Evolutionary conservation across 1,140 invertebrate species (phyloP), one percentile per base, ranked within the genome.

Genomic region (Lerema accius): DNA sequence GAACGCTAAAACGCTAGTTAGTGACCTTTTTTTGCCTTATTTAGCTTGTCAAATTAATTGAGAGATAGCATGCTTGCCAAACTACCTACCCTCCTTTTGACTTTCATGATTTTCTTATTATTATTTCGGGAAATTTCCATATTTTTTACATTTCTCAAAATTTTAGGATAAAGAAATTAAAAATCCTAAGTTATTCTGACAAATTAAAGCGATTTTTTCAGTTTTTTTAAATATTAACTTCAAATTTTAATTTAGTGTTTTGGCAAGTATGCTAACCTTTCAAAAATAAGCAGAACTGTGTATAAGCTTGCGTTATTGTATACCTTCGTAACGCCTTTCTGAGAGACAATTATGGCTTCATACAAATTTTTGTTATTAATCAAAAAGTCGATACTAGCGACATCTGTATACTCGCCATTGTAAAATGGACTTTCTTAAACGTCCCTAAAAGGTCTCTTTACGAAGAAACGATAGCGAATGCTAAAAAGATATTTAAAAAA

Each of bases 401-500:
- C 42, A 45, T 45, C 15, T 46, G 6, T 9, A 6, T 13, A 43
- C n/a, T 23, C 19, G 19, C 2, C 19, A 2, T 23, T 23, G 19
- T 5, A 23, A 23, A 23, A 23, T 2, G 5, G 19, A 5, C 19
- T 23, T 23, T 3, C 19, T 23, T 23, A 39, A 13, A 13, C 11
- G 4, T 11, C 3, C 10, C 40, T 23, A 11, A 23, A 11, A 11
- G 23, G 17, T 11, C 6, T 17, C 17, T 11, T 55, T 42, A 28
- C 51, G 39, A 55, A 55, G 37, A n/a, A 19, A 28, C 14, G 39
- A 55, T 26, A 55, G 23, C 7, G 2, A 11, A 53, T 40, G 11
- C 16, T 42, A 39, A 10, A 40, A 28, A 42, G 28, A 56, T 56
- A 56, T 45, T 28, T 40, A 26, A 56, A 45, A 35, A 19, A 9